Evolutionary conservation across 2,888 invertebrate species (phyloP), one percentile per base, ranked within the genome.

Genomic region (Hirtodrosophila trivittata): DNA sequence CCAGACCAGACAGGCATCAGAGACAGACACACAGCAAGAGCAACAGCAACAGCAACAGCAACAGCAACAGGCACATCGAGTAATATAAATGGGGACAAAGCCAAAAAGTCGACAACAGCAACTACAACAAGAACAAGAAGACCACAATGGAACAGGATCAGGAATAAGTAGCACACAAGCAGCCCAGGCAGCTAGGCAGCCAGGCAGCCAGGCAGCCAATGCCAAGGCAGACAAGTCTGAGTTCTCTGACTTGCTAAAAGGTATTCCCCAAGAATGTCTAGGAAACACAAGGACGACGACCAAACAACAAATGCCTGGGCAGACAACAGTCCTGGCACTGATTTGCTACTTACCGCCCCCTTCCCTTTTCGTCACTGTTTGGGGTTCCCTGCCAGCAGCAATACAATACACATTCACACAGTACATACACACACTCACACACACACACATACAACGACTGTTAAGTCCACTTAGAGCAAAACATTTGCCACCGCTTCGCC

Each of bases 201-300:
- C 18, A 35, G 10, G n/a, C 28, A 45, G 47, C 18, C 43, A 58
- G 25, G 6, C 38, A 18, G 45, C 12, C 21, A 32, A 33, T 21
- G 3, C 5, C 3, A 58, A 58, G 63, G 52, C 83, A 82, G 81
- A 83, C 86, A 80, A 85, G 81, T 82, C 80, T 85, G 66, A 66
- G 66, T 28, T n/a, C 45, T 54, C 45, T 54, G 80, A 80, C 75
- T 63, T 81, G 69, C 77, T 64, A 86, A 77, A 83, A 86, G 82
- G 86, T 80, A 82, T 86, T 86, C 86, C 86, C 86, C 82, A 82
- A 82, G 82, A 86, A 86, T 83, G 75, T 77, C 84, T 67, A 58
- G 60, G 65, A 54, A 66, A 51, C 62, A 52, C 59, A 65, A 68
- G 65, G 58, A 55, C 45, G 45, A 18, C 26, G 43, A 59, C 25